A percentile compares a stretch with the other conserved stretches of the same genome.
These are phyloP conservation scores for Saccopteryx leptura DNA, from an alignment of 2,113 vertebrate species.

Conservation along the genomic window DNA sequence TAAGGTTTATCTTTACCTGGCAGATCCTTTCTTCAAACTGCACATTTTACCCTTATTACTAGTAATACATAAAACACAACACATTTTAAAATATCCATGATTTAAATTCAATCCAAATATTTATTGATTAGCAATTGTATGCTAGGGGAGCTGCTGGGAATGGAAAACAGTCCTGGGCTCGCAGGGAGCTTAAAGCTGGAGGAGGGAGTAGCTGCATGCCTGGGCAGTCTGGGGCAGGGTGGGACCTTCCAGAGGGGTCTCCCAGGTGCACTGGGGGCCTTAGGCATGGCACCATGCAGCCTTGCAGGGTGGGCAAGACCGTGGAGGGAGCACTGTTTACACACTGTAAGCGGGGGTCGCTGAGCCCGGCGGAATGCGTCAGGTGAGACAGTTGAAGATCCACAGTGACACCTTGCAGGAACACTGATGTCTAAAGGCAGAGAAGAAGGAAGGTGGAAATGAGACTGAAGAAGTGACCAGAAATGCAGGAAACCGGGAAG, in stretches of 20 bases:
- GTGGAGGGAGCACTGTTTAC: not conserved
- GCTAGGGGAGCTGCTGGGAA: not conserved
- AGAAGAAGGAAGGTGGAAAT: not conserved
- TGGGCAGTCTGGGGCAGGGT: not conserved
- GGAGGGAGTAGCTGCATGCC: not conserved
- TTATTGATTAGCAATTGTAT: not conserved
- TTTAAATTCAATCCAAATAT: not conserved
- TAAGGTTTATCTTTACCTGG: conserved; percentile 29
- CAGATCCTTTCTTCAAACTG: not conserved
- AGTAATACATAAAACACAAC: conserved; percentile 15
- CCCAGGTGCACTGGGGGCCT: not conserved
- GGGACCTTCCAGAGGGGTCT: not conserved
- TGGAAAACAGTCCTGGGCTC: not conserved
- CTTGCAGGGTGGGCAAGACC: not conserved
- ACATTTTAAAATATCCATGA: not conserved
- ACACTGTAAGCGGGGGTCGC: not conserved
- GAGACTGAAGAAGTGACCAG: not conserved
- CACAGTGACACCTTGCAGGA: not conserved
- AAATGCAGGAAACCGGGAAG: not conserved
- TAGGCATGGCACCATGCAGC: not conserved
- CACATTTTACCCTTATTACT: not conserved
- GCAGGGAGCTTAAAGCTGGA: not conserved
- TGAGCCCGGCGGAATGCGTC: too few species aligned
- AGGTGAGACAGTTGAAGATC: not conserved
- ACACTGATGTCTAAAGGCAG: not conserved